Conservation (phyloP, 92 coral and sea anemone genomes). For the Pocillopora grandis region DNA sequence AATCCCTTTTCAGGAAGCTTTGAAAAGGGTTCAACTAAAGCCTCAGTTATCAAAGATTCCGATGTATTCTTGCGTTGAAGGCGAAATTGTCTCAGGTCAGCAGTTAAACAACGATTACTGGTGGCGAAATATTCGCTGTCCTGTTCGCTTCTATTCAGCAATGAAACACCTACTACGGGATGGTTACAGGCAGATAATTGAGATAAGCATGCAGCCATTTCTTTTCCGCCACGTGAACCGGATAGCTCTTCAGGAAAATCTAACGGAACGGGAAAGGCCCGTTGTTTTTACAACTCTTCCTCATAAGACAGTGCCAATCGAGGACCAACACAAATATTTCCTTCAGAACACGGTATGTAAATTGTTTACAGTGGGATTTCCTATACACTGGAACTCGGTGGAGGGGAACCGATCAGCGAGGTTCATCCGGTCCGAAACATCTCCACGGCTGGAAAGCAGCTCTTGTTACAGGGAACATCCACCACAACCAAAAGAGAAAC, state of each 20-base stretch:
- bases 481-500: slow-evolving; percentile 34
- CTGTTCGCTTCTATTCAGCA: slow-evolving; percentile 75
- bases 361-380: slow-evolving; percentile 68
- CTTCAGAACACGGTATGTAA: slow-evolving; percentile 74
- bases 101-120: slow-evolving; percentile 60
- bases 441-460: slow-evolving; percentile 79
- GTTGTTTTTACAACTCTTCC: slow-evolving; percentile 77
- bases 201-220: slow-evolving; percentile 77
- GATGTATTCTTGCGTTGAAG: slow-evolving; percentile 83
- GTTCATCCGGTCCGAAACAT: slow-evolving; percentile 74
- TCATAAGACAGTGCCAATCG: slow-evolving; percentile 45
- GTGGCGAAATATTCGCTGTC: slow-evolving; percentile 86
- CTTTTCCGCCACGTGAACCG: slow-evolving; percentile 64
- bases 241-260: slow-evolving; percentile 44
- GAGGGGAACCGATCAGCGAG: slow-evolving; percentile 52
- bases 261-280: slow-evolving; percentile 15
- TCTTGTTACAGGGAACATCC: slow-evolving; percentile 67
- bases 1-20: slow-evolving; percentile 45
- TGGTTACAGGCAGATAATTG: slow-evolving; percentile 63
- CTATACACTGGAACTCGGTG: slow-evolving; percentile 65
- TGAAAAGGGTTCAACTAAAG: slow-evolving; percentile 31
- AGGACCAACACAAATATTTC: slow-evolving; percentile 70
- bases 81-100: slow-evolving; percentile 53
- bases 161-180: slow-evolving; percentile 61
- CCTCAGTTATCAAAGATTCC: slow-evolving; percentile 70